Evolutionary conservation across 2,888 invertebrate genomes (phyloP).

Genomic region (Mechanitis messenoides): DNA sequence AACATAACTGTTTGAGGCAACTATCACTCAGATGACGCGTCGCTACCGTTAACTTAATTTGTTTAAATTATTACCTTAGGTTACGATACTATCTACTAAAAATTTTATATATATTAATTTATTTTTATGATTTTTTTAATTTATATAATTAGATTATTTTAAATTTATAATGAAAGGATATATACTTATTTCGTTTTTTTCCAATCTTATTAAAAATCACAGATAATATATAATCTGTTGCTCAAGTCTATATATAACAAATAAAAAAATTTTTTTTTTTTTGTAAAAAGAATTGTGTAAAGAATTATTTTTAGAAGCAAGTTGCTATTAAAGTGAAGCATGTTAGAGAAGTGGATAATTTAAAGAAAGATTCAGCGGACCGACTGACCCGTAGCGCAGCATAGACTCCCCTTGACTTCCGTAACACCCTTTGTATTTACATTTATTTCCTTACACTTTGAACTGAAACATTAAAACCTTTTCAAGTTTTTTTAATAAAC

Average conservation of each 20-base stretch:
- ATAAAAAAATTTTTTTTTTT: too few species aligned
- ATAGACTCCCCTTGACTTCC: constrained; percentile 22
- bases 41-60: constrained; percentile 48
- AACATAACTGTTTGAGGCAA: constrained; percentile 56
- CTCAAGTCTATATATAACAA: too few species aligned
- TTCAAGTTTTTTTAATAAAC: background rate
- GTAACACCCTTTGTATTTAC: constrained; percentile 35
- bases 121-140: too few species aligned
- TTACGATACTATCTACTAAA: constrained; percentile 43
- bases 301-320: too few species aligned
- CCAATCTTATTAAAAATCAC: too few species aligned
- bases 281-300: too few species aligned
- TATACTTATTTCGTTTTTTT: too few species aligned
- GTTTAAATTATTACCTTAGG: constrained; percentile 71
- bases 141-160: too few species aligned
- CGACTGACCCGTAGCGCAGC: constrained; percentile 12
- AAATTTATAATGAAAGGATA: too few species aligned
- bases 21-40: constrained; percentile 46
- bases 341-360: constrained; percentile 45
- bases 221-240: background rate
- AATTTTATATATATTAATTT: too few species aligned
- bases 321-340: constrained; percentile 26
- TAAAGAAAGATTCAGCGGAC: constrained; percentile 40
- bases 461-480: constrained; percentile 13
- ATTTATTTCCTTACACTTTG: constrained; percentile 42